Evolutionary conservation across 2,888 invertebrate species (phyloP).

Genomic region (Nematopogon swammerdamellus): DNA sequence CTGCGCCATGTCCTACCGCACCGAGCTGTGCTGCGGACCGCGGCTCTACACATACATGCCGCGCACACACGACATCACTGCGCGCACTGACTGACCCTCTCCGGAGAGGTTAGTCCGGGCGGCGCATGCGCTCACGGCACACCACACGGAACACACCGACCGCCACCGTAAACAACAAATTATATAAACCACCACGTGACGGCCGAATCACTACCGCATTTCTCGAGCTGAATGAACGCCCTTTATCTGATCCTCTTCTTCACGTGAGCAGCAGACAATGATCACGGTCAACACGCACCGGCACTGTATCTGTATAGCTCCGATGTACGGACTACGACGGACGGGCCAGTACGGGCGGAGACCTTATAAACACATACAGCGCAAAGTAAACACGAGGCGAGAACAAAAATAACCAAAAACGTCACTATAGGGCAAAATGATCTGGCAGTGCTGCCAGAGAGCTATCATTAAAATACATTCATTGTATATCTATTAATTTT

Average conservation of each 20-base stretch:
- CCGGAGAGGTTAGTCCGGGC: conserved; percentile 56
- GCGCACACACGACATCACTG: conserved; percentile 25
- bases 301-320: too few species aligned
- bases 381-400: conserved; percentile 59
- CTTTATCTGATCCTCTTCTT: too few species aligned
- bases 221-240: too few species aligned
- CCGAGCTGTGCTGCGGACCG: conserved; percentile 20
- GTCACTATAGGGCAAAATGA: too few species aligned
- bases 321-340: too few species aligned
- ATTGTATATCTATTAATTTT: too few species aligned
- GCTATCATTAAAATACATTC: too few species aligned
- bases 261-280: too few species aligned
- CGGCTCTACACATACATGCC: conserved; percentile 44
- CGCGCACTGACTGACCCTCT: conserved; percentile 53
- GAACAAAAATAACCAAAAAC: conserved; percentile 59
- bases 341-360: too few species aligned
- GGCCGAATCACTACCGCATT: neutral
- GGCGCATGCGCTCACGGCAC: conserved; percentile 45
- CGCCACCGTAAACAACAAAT: conserved; percentile 56
- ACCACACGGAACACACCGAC: neutral
- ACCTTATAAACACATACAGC: too few species aligned
- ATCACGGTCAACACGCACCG: too few species aligned
- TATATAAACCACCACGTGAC: conserved; percentile 60
- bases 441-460: too few species aligned
- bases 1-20: conserved; percentile 39